Percentiles rank a stretch among this genome's conserved stretches.
Evolutionary conservation across 2,888 invertebrate species (phyloP).

Genomic region (Lithophane semibrunnea): DNA sequence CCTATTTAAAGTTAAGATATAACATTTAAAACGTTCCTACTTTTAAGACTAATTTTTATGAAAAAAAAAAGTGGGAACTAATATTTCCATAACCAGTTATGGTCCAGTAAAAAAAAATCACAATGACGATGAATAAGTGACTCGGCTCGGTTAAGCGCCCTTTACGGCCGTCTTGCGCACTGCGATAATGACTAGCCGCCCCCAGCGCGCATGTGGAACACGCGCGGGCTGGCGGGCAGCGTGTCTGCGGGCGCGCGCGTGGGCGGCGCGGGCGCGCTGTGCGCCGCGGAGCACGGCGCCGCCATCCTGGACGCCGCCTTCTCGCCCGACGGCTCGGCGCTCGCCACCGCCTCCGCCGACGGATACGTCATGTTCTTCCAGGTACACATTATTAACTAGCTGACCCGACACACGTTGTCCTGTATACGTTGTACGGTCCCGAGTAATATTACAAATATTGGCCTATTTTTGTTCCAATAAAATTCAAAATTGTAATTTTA

Average conservation of each 20-base stretch:
- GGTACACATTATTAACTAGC: conserved; percentile 76
- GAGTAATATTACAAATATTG: too few species aligned
- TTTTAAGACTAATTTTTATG: too few species aligned
- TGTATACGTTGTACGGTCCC: too few species aligned
- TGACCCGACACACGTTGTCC: background rate
- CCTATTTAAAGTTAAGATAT: too few species aligned
- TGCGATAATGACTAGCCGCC: background rate
- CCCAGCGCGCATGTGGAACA: conserved; percentile 57
- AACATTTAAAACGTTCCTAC: too few species aligned
- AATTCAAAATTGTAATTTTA: too few species aligned
- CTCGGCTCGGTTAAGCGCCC: too few species aligned
- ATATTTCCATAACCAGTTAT: too few species aligned
- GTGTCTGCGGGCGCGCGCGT: conserved; percentile 71
- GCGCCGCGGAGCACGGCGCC: conserved; percentile 77
- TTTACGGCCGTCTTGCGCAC: background rate
- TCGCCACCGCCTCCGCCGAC: conserved; percentile 97
- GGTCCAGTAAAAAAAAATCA: too few species aligned
- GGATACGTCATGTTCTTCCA: conserved; percentile 98
- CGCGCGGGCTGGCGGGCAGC: conserved; percentile 44
- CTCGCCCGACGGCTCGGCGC: conserved; percentile 98
- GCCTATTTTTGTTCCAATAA: too few species aligned
- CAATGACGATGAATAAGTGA: too few species aligned
- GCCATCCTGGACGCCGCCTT: conserved; percentile 95
- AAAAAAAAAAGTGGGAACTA: too few species aligned
- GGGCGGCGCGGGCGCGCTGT: conserved; percentile 70